A percentile compares a stretch with the other conserved stretches of the same genome.
These are phyloP conservation scores for Pagrus major DNA, from an alignment of 2,113 vertebrate genomes.

Conservation along the genomic window DNA sequence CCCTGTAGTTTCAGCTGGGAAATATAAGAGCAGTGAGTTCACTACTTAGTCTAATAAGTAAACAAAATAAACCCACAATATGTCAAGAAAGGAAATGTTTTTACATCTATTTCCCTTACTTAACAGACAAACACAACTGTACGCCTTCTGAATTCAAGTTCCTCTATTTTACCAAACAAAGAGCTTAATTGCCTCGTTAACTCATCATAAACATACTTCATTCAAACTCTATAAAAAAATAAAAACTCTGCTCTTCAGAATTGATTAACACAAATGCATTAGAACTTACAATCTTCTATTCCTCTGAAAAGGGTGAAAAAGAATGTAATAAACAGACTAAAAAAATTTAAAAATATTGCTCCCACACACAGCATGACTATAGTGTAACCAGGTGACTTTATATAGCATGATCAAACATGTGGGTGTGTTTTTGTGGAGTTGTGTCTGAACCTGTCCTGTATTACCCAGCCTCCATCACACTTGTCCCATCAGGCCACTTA, in stretches of 20 bases:
- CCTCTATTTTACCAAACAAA: too few species aligned
- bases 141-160: too few species aligned
- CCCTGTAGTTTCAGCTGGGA: too few species aligned
- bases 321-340: not conserved
- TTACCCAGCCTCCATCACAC: slow-evolving; percentile 32
- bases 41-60: too few species aligned
- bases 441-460: slow-evolving; percentile 61
- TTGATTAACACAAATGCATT: not conserved
- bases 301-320: not conserved
- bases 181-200: too few species aligned
- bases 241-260: not conserved
- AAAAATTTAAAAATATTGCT: not conserved
- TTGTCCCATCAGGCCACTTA: slow-evolving; percentile 3
- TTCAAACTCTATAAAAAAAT: too few species aligned
- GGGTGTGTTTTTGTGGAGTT: slow-evolving; percentile 31
- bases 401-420: not conserved
- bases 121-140: too few species aligned
- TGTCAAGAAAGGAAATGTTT: too few species aligned
- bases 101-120: too few species aligned
- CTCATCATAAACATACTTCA: too few species aligned
- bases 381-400: not conserved
- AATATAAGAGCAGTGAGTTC: too few species aligned
- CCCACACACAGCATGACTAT: not conserved
- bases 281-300: not conserved
- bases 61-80: too few species aligned